phyloP scores from a whole-genome alignment of 2,888 invertebrate genomes.

The Tachina grossa region DNA sequence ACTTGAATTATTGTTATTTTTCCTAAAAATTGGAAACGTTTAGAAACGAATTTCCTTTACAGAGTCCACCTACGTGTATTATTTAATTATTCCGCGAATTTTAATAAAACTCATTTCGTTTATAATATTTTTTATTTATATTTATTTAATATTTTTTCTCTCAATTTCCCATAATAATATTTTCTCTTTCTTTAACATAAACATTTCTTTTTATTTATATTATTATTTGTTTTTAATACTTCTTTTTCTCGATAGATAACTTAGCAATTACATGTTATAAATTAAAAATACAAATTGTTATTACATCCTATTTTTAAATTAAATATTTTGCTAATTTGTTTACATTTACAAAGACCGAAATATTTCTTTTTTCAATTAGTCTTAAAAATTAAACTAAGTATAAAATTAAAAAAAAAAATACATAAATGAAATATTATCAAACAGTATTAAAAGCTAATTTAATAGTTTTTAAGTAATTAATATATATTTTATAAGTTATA shows the following conservation, averaged over 20 bases:
- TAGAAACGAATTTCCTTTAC: no score
- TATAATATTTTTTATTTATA: conserved; percentile 50
- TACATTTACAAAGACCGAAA: conserved; percentile 68
- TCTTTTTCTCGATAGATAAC: conserved; percentile 56
- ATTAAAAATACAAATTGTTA: conserved; percentile 36
- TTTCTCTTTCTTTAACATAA: conserved; percentile 62
- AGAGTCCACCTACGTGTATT: not conserved
- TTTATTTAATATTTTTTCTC: conserved; percentile 61
- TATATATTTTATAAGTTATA: conserved; percentile 29
- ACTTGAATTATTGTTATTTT: no score
- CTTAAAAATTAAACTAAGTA: not conserved
- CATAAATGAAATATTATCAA: not conserved
- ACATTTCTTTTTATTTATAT: conserved; percentile 51
- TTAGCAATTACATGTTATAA: conserved; percentile 58
- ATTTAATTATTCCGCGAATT: not conserved
- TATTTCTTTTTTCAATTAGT: not conserved
- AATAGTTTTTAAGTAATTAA: conserved; percentile 6
- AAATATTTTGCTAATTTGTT: conserved; percentile 63
- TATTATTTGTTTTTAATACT: conserved; percentile 54
- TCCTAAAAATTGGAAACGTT: no score
- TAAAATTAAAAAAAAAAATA: not conserved
- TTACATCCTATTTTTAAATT: conserved; percentile 7
- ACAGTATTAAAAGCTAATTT: conserved; percentile 26
- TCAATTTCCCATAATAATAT: conserved; percentile 61
- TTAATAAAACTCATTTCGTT: not conserved